Evolutionary conservation across 2,113 vertebrate species (phyloP), one percentile per base, ranked within the genome.

Genomic region (Orthonyx spaldingii): DNA sequence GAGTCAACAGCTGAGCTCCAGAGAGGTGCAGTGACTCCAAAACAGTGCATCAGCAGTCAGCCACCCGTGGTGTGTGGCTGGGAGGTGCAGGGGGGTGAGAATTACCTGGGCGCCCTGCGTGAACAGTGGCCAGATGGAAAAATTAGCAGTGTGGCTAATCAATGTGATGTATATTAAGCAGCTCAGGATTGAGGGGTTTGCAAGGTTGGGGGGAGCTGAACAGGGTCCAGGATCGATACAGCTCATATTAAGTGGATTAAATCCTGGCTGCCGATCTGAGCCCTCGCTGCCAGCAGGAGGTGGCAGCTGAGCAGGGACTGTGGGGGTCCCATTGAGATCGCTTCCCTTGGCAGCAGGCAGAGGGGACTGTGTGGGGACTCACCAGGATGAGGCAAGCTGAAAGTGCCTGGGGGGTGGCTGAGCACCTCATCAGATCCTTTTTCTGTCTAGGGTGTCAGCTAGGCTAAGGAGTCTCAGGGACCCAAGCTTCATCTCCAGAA

Each of bases 121-220:
- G 94, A 92, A 66, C 77, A 37, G 77, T 2, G 8, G 65, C 84
- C 65, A 52, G 84, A 87, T 97, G 77, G 89, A 94, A 94, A 82
- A 95, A 97, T 96, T 97, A 97, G 93, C 93, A 60, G 84, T 47
- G 50, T 3, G 7, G 52, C 87, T 91, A 82, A 95, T 97, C 96
- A 94, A 94, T 96, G 91, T 3, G 30, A 74, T 87, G 77, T 84
- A 87, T 96, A 92, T 95, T 89, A 91, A 94, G 87, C 7, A 16
- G 76, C 72, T 89, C 13, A 8, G 71, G 27, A 13, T 9, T 81
- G 32, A 39, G 77, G 28, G 60, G 24, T 24, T 69, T 6, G 32
- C 4, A 1, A 60, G 52, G 65, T 53, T 8, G 47, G 15, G 63
- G 80, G 74, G 33, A 84, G 84, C 81, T 13, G 11, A 78, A 81